Evolutionary conservation across 2,888 invertebrate species (phyloP).

Genomic region (Agonopterix subpropinquella): DNA sequence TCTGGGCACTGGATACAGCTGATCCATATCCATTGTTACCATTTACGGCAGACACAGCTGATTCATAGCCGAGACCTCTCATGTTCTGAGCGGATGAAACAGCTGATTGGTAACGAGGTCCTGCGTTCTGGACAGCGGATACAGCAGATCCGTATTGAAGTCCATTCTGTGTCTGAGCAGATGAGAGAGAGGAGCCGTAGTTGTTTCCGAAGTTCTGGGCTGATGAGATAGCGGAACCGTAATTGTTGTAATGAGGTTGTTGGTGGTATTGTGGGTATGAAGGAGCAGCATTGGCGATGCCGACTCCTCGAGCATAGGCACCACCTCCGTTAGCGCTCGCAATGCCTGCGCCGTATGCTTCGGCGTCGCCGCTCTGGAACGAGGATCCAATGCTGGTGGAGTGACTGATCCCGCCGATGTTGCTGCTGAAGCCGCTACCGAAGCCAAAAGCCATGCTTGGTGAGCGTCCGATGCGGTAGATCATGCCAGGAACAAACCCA

Average conservation of each 20-base stretch:
- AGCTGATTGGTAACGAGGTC: slow-evolving; percentile 28
- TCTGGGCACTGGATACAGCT: slow-evolving; percentile 37
- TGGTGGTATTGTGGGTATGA: slow-evolving; percentile 19
- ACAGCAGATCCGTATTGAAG: slow-evolving; percentile 27
- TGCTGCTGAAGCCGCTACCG: slow-evolving; percentile 59
- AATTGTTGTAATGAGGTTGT: slow-evolving; percentile 23
- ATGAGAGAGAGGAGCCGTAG: slow-evolving; percentile 35
- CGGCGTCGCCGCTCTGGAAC: slow-evolving; percentile 45
- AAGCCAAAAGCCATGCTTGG: slow-evolving; percentile 57
- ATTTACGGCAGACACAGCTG: slow-evolving; percentile 24
- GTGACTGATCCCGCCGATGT: slow-evolving; percentile 58
- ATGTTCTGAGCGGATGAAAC: slow-evolving; percentile 30
- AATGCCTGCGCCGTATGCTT: slow-evolving; percentile 47
- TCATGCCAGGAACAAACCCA: slow-evolving; percentile 24
- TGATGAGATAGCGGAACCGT: slow-evolving; percentile 30
- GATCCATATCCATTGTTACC: slow-evolving; percentile 29
- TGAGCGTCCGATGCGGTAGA: slow-evolving; percentile 40
- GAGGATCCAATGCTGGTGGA: slow-evolving; percentile 50
- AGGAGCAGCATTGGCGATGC: slow-evolving; percentile 41
- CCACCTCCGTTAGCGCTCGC: slow-evolving; percentile 29
- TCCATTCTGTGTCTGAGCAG: slow-evolving; percentile 39
- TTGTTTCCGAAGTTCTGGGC: slow-evolving; percentile 42
- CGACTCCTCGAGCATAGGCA: slow-evolving; percentile 44
- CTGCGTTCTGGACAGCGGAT: slow-evolving; percentile 24
- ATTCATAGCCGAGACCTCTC: slow-evolving; percentile 22